These are phyloP conservation scores for Echinops telfairi DNA, from an alignment of 2,113 vertebrate genomes.

Conservation along the genomic window DNA sequence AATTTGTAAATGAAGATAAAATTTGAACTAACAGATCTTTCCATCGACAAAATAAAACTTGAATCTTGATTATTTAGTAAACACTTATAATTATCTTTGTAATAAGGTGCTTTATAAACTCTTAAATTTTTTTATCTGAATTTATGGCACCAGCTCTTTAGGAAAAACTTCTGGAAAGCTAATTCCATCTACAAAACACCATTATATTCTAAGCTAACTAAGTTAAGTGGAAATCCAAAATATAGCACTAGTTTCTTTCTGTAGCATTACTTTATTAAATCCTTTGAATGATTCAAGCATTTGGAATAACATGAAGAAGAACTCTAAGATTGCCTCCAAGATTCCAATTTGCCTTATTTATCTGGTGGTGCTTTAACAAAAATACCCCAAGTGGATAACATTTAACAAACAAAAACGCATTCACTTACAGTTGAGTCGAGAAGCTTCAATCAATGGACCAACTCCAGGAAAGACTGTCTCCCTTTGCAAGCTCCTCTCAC, in stretches of 20 bases:
- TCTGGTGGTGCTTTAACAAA: neutral
- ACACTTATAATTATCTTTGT: neutral
- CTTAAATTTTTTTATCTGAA: slow-evolving; percentile 28
- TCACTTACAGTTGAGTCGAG: neutral
- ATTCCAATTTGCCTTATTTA: neutral
- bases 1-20: neutral
- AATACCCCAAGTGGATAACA: neutral
- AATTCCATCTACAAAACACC: neutral
- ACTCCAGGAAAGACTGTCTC: too few species aligned
- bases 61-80: neutral
- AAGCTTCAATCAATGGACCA: neutral
- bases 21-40: slow-evolving; percentile 33
- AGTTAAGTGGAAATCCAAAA: neutral
- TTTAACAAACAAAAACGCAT: neutral
- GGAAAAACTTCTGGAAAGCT: neutral
- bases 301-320: neutral
- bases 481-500: too few species aligned
- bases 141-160: neutral
- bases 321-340: neutral
- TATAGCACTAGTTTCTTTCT: neutral
- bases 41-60: neutral
- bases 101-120: neutral
- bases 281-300: neutral
- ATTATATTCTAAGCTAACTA: neutral
- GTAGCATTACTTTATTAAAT: neutral